phyloP scores from a whole-genome alignment of 1,140 invertebrate genomes.

The Lordiphosa collinella region DNA sequence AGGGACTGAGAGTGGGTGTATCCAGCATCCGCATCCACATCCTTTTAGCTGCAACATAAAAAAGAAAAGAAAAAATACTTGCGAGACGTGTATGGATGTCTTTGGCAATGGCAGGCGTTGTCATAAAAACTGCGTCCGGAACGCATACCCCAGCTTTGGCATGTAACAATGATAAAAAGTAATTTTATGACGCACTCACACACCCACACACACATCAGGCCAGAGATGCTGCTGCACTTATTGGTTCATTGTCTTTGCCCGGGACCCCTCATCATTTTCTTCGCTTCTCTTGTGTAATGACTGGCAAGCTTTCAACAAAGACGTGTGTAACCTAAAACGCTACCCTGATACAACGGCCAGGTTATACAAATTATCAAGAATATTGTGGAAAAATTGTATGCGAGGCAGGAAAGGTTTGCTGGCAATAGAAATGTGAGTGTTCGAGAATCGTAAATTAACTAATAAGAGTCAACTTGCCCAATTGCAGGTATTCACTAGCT shows the following conservation, averaged over 20 bases:
- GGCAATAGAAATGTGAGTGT: no score
- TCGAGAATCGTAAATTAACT: no score
- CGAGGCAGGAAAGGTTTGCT: no score
- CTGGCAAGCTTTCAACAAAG: conserved; percentile 36
- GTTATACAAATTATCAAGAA: conserved; percentile 13
- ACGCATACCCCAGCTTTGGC: conserved; percentile 39
- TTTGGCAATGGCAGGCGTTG: conserved; percentile 47
- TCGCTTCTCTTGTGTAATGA: conserved; percentile 32
- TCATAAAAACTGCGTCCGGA: conserved; percentile 59
- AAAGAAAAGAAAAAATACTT: conserved; percentile 7
- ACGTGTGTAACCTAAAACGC: conserved; percentile 42
- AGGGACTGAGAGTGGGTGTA: background rate
- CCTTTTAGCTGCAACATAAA: conserved; percentile 71
- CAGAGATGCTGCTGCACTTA: conserved; percentile 26
- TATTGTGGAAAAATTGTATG: background rate
- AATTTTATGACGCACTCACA: conserved; percentile 74
- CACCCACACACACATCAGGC: conserved; percentile 21
- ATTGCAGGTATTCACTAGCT: no score
- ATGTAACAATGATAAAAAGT: conserved; percentile 78
- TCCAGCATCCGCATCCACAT: conserved; percentile 39
- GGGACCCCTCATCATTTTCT: background rate
- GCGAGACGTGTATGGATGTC: conserved; percentile 58
- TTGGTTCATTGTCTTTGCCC: conserved; percentile 32
- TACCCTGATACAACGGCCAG: conserved; percentile 12
- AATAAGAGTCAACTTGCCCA: no score